Evolutionary conservation across 2,113 vertebrate genomes (phyloP), one percentile per base, ranked within the genome.

Genomic region (Nesogale talazaci): DNA sequence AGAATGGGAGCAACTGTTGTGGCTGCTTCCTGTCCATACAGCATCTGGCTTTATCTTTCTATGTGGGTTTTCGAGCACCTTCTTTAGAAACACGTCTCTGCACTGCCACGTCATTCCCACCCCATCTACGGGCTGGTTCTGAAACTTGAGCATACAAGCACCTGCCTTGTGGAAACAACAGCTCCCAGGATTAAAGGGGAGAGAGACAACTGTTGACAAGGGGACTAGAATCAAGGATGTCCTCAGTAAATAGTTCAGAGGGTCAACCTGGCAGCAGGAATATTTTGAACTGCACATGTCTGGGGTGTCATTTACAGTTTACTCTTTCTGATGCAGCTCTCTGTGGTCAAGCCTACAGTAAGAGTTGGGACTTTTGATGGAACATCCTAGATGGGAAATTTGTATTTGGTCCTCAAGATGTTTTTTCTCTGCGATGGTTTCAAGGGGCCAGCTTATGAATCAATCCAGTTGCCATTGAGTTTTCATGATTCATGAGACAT

Each of bases 181-280:
- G 19, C 36, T 78, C 84, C 9, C 19, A 88, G 77, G 40, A 59
- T 87, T 63, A 83, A 70, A 90, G 19, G 17, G 25, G 4, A 87
- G 16, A 3, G 46, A 69, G 27, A 83, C 2, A 61, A 27, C 31
- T 74, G 7, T 65, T 79, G 72, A 20, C 22, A 65, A 57, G 34
- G 34, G 70, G 87, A n/a, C 36, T 83, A 11, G 65, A 36, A 86
- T 34, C 11, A 75, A 76, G 29, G 1, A 1, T 82, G 14, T 46
- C 34, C 34, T 90, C 36, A 46, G 69, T 31, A 92, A 70, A 74
- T 69, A 87, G 78, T 15, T 93, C 57, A 70, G 36, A 80, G 86
- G 31, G 36, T 67, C 81, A 78, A 70, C 17, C 56, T 59, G 17
- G 61, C 19, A 75, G 57, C 57, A 16, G 17, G 57, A 57, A 10